These are phyloP conservation scores for Sibirionetta formosa DNA, from an alignment of 2,797 vertebrate species.

Conservation along the genomic window DNA sequence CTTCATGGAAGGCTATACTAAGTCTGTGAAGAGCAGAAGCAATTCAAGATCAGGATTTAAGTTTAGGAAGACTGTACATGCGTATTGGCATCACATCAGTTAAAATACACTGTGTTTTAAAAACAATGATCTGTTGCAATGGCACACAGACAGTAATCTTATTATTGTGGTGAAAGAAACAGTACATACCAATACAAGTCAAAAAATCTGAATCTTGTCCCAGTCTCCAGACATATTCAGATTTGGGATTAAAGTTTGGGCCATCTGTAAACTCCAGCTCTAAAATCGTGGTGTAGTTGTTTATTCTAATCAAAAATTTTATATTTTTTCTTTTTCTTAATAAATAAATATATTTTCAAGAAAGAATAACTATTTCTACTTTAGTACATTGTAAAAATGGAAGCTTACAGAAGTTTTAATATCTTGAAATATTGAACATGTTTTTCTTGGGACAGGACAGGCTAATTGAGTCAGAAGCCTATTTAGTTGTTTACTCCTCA, in stretches of 20 bases:
- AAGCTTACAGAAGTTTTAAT: not conserved
- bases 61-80: not conserved
- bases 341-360: not conserved
- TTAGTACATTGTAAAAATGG: not conserved
- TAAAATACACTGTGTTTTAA: not conserved
- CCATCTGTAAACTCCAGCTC: not conserved
- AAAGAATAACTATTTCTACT: not conserved
- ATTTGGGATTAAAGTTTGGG: not conserved
- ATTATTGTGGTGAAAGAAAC: not conserved
- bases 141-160: not conserved
- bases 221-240: not conserved
- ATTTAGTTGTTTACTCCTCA: not conserved
- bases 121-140: not conserved
- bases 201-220: not conserved
- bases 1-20: not conserved
- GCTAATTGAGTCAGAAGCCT: not conserved
- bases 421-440: fast-evolving
- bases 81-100: not conserved
- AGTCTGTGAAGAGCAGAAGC: not conserved
- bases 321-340: not conserved
- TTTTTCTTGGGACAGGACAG: not conserved
- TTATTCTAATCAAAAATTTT: not conserved
- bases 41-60: not conserved
- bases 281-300: not conserved
- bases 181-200: not conserved